These are phyloP conservation scores for Eidolon dupreanum DNA, from an alignment of 2,797 vertebrate genomes.

Conservation along the genomic window DNA sequence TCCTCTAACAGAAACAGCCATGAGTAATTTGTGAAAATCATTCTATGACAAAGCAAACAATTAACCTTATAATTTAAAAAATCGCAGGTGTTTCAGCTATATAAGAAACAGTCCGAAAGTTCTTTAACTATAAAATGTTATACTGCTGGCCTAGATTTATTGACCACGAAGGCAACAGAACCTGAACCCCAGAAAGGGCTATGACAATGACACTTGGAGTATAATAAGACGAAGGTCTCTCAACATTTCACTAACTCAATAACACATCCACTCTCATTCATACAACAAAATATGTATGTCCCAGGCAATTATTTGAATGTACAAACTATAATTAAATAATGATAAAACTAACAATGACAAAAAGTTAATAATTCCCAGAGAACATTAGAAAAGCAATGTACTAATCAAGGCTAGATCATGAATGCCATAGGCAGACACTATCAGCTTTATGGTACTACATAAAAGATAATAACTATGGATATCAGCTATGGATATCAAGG, in stretches of 20 bases:
- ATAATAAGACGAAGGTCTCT: neutral
- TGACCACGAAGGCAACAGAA: neutral
- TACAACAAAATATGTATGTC: fast-evolving
- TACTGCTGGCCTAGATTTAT: neutral
- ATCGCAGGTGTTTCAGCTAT: neutral
- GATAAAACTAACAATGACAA: neutral
- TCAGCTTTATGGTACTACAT: neutral
- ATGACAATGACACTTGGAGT: neutral
- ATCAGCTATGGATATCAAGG: neutral
- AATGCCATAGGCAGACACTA: neutral
- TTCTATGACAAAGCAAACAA: neutral
- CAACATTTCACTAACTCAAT: neutral
- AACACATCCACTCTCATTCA: neutral
- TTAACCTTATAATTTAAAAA: neutral
- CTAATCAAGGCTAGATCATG: neutral
- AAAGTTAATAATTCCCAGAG: neutral
- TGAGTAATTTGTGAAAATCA: neutral
- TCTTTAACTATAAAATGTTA: neutral
- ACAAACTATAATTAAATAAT: neutral
- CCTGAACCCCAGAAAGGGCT: neutral
- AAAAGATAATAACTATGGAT: neutral
- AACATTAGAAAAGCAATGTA: neutral
- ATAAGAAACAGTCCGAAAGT: neutral
- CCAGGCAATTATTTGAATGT: neutral
- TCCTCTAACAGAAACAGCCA: neutral